Evolutionary conservation across 2,888 invertebrate species (phyloP), one percentile per base, ranked within the genome.

Genomic region (Cephus rjabovi): DNA sequence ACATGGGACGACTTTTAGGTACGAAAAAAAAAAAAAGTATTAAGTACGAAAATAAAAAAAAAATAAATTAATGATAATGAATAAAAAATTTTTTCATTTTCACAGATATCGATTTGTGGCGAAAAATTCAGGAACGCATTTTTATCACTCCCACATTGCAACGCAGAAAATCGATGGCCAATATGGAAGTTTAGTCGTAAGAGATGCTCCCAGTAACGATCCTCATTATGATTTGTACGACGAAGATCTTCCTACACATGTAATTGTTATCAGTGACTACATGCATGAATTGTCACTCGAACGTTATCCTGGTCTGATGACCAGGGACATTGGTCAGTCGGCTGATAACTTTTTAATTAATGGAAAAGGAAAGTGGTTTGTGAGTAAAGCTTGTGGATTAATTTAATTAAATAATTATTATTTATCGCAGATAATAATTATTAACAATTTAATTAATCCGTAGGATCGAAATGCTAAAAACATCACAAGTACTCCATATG

Each of bases 1-100:
- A 87, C 95, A 96, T 92, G 96, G 96, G 91, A 96, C 96, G 87
- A 95, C 96, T 30, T 97, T 97, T 93, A 95, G 96, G 94, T 95
- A 81, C 15, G 80, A 77, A 34, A 82, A 75, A 70, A 56, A 69
- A 33, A 40, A 4, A 15, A 40, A 31, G 1, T 31, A 31, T 31
- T 31, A 31, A 1, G 2, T 31, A 31, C 31, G 31, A 31, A 31
- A 33, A 33, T 33, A n/a, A 33, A 2, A 33, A 33, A 31, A 33
- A 33, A 33, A 23, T 56, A 34, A 40, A 23, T 23, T 56, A 56
- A 56, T 15, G 23, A 56, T 56, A 56, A n/a, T 11, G 4, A 70
- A 31, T 15, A 73, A 30, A 40, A 34, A 33, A 34, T 68, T 4
- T 71, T 23, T 75, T 37, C 68, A 35, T 37, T 80, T 85, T 12